Percentiles rank a stretch among this genome's conserved stretches.
Conservation (phyloP, 2,113 vertebrate species). For the Silurus glanis region DNA sequence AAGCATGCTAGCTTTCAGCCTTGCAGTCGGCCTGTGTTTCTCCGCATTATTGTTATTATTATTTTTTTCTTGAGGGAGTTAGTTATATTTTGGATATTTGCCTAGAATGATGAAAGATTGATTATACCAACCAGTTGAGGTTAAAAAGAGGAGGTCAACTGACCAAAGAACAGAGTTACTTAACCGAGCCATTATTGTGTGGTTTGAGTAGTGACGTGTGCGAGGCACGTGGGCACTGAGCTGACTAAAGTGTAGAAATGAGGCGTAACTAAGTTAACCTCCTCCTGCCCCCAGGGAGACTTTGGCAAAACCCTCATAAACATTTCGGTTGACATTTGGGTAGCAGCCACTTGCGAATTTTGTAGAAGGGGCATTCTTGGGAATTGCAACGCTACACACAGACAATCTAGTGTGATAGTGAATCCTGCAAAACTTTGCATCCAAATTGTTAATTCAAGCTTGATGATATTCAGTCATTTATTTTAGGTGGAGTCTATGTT, state of each 20-base stretch:
- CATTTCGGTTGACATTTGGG: constrained; percentile 6
- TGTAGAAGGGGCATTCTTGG: neutral
- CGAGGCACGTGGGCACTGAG: neutral
- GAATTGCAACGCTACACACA: neutral
- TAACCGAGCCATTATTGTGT: constrained; percentile 17
- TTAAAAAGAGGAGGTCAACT: neutral
- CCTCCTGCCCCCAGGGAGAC: neutral
- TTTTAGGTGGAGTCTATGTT: neutral
- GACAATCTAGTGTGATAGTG: neutral
- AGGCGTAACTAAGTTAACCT: constrained; percentile 18
- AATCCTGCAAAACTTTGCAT: neutral
- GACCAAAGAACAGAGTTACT: constrained; percentile 11
- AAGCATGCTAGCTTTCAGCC: neutral
- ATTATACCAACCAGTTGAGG: neutral
- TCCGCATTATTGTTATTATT: neutral
- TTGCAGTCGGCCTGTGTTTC: neutral
- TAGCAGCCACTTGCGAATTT: neutral
- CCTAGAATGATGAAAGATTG: neutral
- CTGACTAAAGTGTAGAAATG: constrained; percentile 7
- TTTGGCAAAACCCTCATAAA: neutral
- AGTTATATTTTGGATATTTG: neutral
- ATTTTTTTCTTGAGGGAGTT: neutral
- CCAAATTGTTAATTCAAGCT: neutral
- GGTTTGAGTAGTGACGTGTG: constrained; percentile 7
- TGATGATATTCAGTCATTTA: neutral